Conservation (phyloP, 2,113 vertebrate species). For the Rhadina sibilatrix region DNA sequence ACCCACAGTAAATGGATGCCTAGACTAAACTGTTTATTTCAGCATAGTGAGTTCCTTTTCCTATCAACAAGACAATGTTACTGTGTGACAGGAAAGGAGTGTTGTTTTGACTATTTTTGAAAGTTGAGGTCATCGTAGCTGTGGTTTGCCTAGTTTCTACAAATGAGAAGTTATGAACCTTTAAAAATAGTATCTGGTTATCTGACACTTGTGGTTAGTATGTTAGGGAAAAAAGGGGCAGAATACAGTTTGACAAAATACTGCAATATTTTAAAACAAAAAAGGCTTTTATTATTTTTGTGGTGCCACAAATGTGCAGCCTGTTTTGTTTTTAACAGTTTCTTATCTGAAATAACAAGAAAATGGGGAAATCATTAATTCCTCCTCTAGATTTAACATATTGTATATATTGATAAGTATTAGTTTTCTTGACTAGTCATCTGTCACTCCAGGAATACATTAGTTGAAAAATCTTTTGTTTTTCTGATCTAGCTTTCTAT, state of each 20-base stretch:
- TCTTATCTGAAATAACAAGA: neutral
- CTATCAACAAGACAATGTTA: neutral
- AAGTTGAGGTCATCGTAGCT: neutral
- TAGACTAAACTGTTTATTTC: conserved; percentile 35
- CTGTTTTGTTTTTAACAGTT: neutral
- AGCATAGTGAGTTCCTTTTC: neutral
- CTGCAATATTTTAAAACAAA: neutral
- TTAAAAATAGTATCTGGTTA: conserved; percentile 26
- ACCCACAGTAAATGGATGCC: neutral
- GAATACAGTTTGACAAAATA: neutral
- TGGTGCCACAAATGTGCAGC: neutral
- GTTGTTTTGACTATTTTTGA: neutral
- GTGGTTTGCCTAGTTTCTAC: neutral
- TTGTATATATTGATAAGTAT: neutral
- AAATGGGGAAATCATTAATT: neutral
- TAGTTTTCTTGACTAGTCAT: neutral
- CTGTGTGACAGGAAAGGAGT: conserved; percentile 11
- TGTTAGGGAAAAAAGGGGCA: neutral
- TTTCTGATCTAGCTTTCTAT: neutral
- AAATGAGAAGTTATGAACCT: neutral
- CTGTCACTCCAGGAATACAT: neutral
- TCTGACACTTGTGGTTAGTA: neutral
- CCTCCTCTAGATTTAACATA: neutral
- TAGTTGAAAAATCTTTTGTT: neutral
- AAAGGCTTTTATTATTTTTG: neutral